Evolutionary conservation across 2,113 vertebrate species (phyloP), one percentile per base, ranked within the genome.

Genomic region (Sylvia atricapilla): DNA sequence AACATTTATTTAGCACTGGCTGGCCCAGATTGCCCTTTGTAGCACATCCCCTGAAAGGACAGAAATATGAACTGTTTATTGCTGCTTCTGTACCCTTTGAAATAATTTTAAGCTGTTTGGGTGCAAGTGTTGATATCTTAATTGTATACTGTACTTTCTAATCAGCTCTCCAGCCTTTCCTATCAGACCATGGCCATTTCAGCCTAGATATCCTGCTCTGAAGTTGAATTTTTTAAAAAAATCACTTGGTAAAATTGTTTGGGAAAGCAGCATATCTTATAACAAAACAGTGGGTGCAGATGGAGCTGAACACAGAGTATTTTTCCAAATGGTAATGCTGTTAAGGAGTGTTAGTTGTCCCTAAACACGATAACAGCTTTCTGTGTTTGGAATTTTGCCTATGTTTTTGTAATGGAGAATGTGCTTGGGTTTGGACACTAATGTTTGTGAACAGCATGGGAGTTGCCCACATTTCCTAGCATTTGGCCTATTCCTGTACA

Each of bases 121-220:
- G 89, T 14, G 5, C 52, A 88, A 96, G 76, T 87, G 95, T 94
- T 93, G 83, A 78, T 97, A 85, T 93, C 86, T 94, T 69, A 49
- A 84, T 96, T 90, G 47, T 69, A 37, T 59, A 63, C 89, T 93
- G 93, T 95, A 84, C 78, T 95, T 95, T 96, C 84, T 97, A 94
- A 97, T 97, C 97, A 96, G 92, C 50, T 95, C 90, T 87, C 47
- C 93, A 90, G 20, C 74, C 73, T 74, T 79, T 72, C 86, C 53
- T 93, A 84, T 86, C 55, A 62, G 72, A 55, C 49, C 52, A 35
- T 2, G 20, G 53, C 90, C 63, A 64, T 77, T 90, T 93, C 74
- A 49, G 80, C 59, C 80, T 83, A 84, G 68, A 95, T 95, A 91
- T 92, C 91, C 23, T 35, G 72, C 72, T 93, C 83, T 89, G 31